A percentile compares a stretch with the other conserved stretches of the same genome.
These are phyloP conservation scores for Eilema depressum DNA, from an alignment of 2,888 invertebrate species.

Conservation along the genomic window DNA sequence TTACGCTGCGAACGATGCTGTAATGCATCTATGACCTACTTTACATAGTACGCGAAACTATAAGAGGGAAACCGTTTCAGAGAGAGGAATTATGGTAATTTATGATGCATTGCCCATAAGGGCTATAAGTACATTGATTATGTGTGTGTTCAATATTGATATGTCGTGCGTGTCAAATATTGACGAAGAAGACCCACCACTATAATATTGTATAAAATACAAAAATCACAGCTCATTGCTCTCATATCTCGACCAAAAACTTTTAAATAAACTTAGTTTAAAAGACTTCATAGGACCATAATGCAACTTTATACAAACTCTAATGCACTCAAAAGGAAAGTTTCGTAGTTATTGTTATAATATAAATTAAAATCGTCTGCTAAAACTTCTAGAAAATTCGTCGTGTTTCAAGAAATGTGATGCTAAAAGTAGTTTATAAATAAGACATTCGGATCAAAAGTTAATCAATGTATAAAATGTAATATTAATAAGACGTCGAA, in stretches of 20 bases:
- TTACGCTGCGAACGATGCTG: conserved; percentile 46
- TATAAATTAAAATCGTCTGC: conserved; percentile 65
- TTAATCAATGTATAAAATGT: not conserved
- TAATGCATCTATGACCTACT: conserved; percentile 49
- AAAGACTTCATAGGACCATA: too few species aligned
- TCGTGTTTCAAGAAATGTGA: not conserved
- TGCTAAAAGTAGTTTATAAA: conserved; percentile 3
- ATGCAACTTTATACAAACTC: too few species aligned
- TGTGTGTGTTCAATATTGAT: too few species aligned
- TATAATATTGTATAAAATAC: too few species aligned
- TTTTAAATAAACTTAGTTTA: too few species aligned
- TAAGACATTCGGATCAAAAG: conserved; percentile 4
- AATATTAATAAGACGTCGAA: too few species aligned
- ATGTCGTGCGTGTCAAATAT: too few species aligned
- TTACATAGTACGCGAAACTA: not conserved
- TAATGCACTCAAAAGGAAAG: conserved; percentile 3
- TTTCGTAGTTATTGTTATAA: conserved; percentile 56
- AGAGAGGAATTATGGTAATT: not conserved
- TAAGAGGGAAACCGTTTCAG: not conserved
- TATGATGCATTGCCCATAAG: not conserved
- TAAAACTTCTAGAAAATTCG: conserved; percentile 33
- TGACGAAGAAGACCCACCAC: too few species aligned
- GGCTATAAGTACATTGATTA: not conserved
- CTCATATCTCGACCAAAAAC: too few species aligned
- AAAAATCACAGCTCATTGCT: too few species aligned